Evolutionary conservation across 2,888 invertebrate species (phyloP).

Genomic region (Emmelina monodactyla): DNA sequence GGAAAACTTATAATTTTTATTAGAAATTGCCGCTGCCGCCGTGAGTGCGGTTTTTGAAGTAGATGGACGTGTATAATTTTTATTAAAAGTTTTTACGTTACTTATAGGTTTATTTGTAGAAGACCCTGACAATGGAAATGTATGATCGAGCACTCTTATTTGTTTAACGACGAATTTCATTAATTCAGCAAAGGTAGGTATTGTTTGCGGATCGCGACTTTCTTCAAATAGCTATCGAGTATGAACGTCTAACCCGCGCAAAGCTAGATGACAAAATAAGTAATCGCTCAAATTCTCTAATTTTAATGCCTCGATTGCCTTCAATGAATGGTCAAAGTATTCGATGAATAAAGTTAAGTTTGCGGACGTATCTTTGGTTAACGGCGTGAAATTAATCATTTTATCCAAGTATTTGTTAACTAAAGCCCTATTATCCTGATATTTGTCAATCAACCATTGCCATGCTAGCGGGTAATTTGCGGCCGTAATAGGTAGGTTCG

Average conservation of each 20-base stretch:
- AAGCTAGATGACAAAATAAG: conserved; percentile 3
- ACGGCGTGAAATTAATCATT: conserved; percentile 4
- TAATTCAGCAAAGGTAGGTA: background rate
- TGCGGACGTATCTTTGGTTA: background rate
- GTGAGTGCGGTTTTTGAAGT: background rate
- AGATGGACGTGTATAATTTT: background rate
- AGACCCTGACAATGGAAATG: background rate
- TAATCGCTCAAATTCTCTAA: conserved; percentile 2
- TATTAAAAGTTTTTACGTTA: background rate
- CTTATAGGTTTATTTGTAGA: background rate
- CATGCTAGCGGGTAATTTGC: conserved; percentile 5
- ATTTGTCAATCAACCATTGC: conserved; percentile 3
- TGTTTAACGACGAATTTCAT: background rate
- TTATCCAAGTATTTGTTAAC: conserved; percentile 6
- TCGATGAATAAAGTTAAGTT: conserved; percentile 3
- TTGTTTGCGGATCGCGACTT: background rate
- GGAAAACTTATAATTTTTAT: background rate
- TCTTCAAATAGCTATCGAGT: background rate
- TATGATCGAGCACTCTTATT: background rate
- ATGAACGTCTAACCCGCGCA: conserved; percentile 1
- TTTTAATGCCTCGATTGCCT: conserved; percentile 3
- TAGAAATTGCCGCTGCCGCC: background rate
- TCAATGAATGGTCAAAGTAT: background rate
- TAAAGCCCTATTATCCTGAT: conserved; percentile 4
- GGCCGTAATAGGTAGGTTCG: conserved; percentile 2